A percentile compares a stretch with the other conserved stretches of the same genome.
Evolutionary conservation across 2,888 invertebrate genomes (phyloP).

Genomic region (Tachina fera): DNA sequence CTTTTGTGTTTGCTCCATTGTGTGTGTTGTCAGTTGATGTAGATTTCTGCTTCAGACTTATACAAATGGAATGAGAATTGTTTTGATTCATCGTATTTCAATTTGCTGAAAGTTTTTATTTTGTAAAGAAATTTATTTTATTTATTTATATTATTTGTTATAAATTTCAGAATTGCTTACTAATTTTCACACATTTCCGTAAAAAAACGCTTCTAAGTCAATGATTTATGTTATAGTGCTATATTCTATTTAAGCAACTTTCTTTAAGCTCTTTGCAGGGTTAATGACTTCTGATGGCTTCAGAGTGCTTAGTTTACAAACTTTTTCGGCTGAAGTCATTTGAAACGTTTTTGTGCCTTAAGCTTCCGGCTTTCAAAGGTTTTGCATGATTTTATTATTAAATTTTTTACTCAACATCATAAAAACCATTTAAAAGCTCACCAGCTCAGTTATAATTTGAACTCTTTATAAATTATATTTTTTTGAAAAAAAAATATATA

Average conservation of each 20-base stretch:
- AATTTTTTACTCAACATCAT: conserved; percentile 29
- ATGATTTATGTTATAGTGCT: no score
- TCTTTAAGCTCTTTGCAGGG: neutral
- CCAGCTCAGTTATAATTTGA: conserved; percentile 33
- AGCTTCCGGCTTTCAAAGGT: no score
- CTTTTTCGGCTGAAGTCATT: neutral
- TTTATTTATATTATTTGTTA: no score
- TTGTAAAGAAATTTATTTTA: no score
- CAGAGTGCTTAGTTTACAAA: neutral
- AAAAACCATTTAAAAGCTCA: conserved; percentile 32
- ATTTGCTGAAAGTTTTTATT: no score
- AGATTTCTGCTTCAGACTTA: no score
- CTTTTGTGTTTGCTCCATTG: no score
- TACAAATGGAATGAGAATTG: no score
- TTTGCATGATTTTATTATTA: conserved; percentile 3
- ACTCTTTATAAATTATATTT: conserved; percentile 39
- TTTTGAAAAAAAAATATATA: neutral
- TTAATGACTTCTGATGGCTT: neutral
- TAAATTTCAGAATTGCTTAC: no score
- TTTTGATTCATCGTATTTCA: no score
- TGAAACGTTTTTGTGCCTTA: neutral
- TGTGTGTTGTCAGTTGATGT: no score
- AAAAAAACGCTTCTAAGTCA: neutral
- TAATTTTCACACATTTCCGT: neutral
- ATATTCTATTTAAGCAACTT: neutral